Evolutionary conservation across 2,888 invertebrate genomes (phyloP).

Genomic region (Ceramica pisi): DNA sequence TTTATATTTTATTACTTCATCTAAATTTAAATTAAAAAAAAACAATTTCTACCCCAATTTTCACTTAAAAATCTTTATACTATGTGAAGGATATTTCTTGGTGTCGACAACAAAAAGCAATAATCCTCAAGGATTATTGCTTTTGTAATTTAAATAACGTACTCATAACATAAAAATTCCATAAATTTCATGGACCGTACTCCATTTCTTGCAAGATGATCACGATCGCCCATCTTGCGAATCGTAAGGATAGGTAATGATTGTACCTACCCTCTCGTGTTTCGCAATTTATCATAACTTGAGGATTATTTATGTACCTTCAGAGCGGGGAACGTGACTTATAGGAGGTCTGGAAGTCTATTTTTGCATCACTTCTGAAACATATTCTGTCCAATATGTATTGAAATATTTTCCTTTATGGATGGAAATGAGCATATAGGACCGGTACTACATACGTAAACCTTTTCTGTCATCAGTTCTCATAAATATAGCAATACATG

Average conservation of each 20-base stretch:
- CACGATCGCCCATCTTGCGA: conserved; percentile 33
- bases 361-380: conserved; percentile 23
- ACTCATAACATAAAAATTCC: conserved; percentile 13
- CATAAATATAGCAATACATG: not conserved
- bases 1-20: not conserved
- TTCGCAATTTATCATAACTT: conserved; percentile 55
- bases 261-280: conserved; percentile 46
- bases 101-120: not conserved
- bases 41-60: not conserved
- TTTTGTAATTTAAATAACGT: not conserved
- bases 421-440: not conserved
- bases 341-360: conserved; percentile 16
- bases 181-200: conserved; percentile 44
- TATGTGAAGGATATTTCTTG: not conserved
- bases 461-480: no score
- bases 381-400: conserved; percentile 16
- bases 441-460: no score
- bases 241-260: conserved; percentile 41
- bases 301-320: conserved; percentile 57
- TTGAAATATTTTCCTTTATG: conserved; percentile 10
- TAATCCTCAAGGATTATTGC: not conserved
- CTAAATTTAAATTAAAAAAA: not conserved
- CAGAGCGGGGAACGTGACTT: conserved; percentile 30
- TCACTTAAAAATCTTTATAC: not conserved
- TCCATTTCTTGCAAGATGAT: conserved; percentile 7